Conservation (phyloP, 1,140 invertebrate species). For the Euschistus heros region DNA sequence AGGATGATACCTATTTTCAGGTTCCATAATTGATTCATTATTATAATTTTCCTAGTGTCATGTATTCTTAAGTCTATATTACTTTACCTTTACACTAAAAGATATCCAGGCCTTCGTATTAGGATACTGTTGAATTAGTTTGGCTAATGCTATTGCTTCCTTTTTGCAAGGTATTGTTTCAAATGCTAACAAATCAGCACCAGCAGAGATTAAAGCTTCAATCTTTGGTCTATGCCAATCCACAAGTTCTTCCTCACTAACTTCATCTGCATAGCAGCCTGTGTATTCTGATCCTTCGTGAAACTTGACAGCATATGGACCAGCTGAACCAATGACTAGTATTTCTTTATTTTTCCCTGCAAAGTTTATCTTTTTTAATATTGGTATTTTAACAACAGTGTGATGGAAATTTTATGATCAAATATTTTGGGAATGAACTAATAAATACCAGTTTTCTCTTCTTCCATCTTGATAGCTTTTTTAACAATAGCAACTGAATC, state of each 20-base stretch:
- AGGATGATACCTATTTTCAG: too few species aligned
- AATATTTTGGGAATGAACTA: neutral
- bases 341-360: constrained; percentile 33
- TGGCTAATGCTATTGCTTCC: constrained; percentile 70
- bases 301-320: constrained; percentile 78
- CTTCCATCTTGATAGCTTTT: constrained; percentile 17
- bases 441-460: constrained; percentile 6
- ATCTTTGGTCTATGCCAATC: constrained; percentile 74
- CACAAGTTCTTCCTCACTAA: constrained; percentile 52
- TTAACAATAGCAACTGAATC: constrained; percentile 43
- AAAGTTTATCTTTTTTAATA: neutral
- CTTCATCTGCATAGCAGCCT: constrained; percentile 63
- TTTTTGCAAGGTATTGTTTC: constrained; percentile 77
- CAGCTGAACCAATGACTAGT: constrained; percentile 69
- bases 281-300: constrained; percentile 84
- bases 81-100: constrained; percentile 67
- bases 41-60: too few species aligned
- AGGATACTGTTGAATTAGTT: constrained; percentile 64
- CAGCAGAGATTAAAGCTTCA: constrained; percentile 57
- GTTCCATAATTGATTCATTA: too few species aligned
- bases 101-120: constrained; percentile 64
- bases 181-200: constrained; percentile 70
- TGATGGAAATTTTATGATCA: too few species aligned
- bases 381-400: neutral
- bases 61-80: too few species aligned